Conservation (phyloP, 1,140 invertebrate genomes). For the Diprion similis region DNA sequence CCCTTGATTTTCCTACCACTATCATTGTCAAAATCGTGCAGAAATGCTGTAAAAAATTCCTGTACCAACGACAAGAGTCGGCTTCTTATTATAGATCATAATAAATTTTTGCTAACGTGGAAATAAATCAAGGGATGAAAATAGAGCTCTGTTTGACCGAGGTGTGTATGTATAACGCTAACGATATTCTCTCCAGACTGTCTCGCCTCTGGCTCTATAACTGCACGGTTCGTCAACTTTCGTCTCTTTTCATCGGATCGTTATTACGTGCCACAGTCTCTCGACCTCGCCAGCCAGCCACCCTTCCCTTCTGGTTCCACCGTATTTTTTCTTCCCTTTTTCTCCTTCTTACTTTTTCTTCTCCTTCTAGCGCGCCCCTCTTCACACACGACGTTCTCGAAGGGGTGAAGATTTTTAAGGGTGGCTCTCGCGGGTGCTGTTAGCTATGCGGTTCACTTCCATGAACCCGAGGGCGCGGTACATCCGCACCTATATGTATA, state of each 20-base stretch:
- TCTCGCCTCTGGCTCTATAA: not conserved
- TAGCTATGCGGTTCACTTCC: constrained; percentile 1
- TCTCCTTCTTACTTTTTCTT: constrained; percentile 20
- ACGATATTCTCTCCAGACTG: not conserved
- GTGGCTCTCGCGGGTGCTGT: constrained; percentile 12
- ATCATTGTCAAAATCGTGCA: not conserved
- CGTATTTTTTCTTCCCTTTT: constrained; percentile 18
- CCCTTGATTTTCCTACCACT: too few species aligned
- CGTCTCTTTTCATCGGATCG: constrained; percentile 10
- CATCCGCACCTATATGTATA: not conserved
- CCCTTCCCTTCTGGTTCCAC: not conserved
- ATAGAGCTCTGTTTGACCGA: not conserved
- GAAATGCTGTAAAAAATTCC: not conserved
- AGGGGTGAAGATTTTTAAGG: constrained; percentile 12
- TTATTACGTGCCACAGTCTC: constrained; percentile 1
- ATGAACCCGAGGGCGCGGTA: not conserved
- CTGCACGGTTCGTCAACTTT: not conserved
- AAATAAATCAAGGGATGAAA: too few species aligned
- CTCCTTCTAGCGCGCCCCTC: not conserved
- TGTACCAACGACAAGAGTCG: not conserved
- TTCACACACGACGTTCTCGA: not conserved
- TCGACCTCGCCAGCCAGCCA: constrained; percentile 1
- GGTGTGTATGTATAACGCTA: not conserved
- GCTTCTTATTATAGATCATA: not conserved
- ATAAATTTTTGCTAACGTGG: too few species aligned